A percentile compares a stretch with the other conserved stretches of the same genome.
Evolutionary conservation across 2,113 vertebrate species (phyloP).

Genomic region (Cyprinodon variegatus): DNA sequence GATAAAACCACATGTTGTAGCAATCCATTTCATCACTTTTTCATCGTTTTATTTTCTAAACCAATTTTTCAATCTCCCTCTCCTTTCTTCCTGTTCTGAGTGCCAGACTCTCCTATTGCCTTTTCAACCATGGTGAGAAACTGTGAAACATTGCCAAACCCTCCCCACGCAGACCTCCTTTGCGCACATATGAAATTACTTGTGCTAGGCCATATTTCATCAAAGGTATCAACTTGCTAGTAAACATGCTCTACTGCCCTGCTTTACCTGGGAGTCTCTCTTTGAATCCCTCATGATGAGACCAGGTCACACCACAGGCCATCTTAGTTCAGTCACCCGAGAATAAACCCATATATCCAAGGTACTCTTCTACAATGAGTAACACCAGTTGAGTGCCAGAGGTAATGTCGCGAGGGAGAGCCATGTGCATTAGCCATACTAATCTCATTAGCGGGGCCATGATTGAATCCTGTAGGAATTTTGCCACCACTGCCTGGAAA

Average conservation of each 20-base stretch:
- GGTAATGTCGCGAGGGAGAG: conserved; percentile 16
- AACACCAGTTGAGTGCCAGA: conserved; percentile 9
- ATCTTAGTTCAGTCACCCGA: conserved; percentile 22
- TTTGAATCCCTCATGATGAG: conserved; percentile 1
- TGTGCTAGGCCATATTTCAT: conserved; percentile 22
- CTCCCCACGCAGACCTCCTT: neutral
- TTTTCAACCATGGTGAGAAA: conserved; percentile 21
- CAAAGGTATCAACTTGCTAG: conserved; percentile 10
- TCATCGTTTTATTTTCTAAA: conserved; percentile 18
- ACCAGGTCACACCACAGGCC: conserved; percentile 13
- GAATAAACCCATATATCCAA: conserved; percentile 23
- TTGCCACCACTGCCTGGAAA: conserved; percentile 42
- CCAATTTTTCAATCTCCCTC: neutral
- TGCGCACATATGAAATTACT: neutral
- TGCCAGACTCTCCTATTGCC: conserved; percentile 34
- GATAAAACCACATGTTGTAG: conserved; percentile 22
- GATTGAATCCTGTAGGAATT: conserved; percentile 72
- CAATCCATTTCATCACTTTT: conserved; percentile 52
- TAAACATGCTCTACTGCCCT: conserved; percentile 8
- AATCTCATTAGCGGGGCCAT: conserved; percentile 66
- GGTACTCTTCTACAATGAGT: conserved; percentile 13
- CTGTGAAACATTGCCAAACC: conserved; percentile 39
- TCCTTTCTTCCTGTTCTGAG: conserved; percentile 24
- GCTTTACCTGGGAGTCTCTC: conserved; percentile 41
- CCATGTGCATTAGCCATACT: conserved; percentile 65